A percentile compares a stretch with the other conserved stretches of the same genome.
phyloP scores from a whole-genome alignment of 2,797 vertebrate genomes.

The Cynodonichthys magdalenae region DNA sequence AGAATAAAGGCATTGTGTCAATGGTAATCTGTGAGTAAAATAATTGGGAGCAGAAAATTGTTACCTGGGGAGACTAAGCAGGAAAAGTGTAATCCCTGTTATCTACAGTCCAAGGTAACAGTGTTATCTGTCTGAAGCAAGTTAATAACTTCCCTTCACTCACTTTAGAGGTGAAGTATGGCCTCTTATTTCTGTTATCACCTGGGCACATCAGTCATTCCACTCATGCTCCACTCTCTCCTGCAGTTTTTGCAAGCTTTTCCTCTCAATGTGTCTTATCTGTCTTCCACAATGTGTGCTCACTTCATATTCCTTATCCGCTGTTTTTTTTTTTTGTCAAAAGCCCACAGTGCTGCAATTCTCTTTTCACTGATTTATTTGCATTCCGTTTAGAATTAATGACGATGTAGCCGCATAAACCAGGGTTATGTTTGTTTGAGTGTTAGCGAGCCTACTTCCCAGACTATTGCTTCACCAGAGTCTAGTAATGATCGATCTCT shows the following conservation, averaged over 20 bases:
- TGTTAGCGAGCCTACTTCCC: constrained; percentile 48
- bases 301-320: constrained; percentile 67
- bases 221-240: constrained; percentile 45
- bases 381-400: constrained; percentile 71
- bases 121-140: constrained; percentile 70
- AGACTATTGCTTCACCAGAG: constrained; percentile 60
- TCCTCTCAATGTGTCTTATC: constrained; percentile 67
- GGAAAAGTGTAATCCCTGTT: constrained; percentile 56
- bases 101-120: constrained; percentile 70
- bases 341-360: constrained; percentile 65
- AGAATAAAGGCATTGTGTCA: constrained; percentile 37
- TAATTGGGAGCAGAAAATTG: constrained; percentile 47
- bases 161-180: constrained; percentile 58
- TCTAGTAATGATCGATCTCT: constrained; percentile 64
- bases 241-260: constrained; percentile 34
- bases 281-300: constrained; percentile 58
- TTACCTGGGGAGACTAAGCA: constrained; percentile 37
- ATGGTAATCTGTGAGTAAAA: constrained; percentile 37
- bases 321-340: constrained; percentile 41
- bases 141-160: constrained; percentile 76
- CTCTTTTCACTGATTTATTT: constrained; percentile 74
- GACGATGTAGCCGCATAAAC: constrained; percentile 66
- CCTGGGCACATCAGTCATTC: constrained; percentile 66
- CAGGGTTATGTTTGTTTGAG: constrained; percentile 76
- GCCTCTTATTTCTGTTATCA: constrained; percentile 51